These are phyloP conservation scores for Parapsyche elsis DNA, from an alignment of 1,140 invertebrate genomes.

Conservation along the genomic window DNA sequence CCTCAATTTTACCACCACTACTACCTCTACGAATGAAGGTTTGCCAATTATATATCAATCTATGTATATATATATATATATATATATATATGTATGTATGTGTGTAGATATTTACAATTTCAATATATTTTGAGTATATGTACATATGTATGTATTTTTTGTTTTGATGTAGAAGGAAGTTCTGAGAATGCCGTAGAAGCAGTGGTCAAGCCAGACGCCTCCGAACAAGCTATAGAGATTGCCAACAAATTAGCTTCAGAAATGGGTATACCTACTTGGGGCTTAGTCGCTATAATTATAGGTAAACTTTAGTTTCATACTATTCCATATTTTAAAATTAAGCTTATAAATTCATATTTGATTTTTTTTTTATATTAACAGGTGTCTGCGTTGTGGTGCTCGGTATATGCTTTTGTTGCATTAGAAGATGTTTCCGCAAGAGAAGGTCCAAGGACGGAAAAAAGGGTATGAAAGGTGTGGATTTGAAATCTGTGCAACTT, in stretches of 20 bases:
- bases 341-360: neutral
- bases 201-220: conserved; percentile 35
- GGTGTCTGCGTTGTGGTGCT: conserved; percentile 84
- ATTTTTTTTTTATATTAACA: conserved; percentile 58
- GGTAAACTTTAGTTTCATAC: conserved; percentile 32
- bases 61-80: neutral
- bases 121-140: too few species aligned
- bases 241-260: conserved; percentile 70
- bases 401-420: conserved; percentile 92
- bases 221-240: conserved; percentile 57
- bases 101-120: neutral
- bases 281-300: conserved; percentile 76
- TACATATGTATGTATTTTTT: neutral
- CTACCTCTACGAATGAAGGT: neutral
- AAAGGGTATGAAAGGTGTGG: conserved; percentile 95
- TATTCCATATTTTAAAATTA: neutral
- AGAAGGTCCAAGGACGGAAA: conserved; percentile 95
- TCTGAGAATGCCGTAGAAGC: conserved; percentile 35
- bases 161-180: neutral
- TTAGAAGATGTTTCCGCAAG: conserved; percentile 94
- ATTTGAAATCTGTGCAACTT: conserved; percentile 95
- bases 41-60: neutral
- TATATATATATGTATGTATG: too few species aligned
- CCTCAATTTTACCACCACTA: neutral
- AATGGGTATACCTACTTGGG: conserved; percentile 78